These are phyloP conservation scores for Musca domestica DNA, from an alignment of 1,140 invertebrate species.

Conservation along the genomic window DNA sequence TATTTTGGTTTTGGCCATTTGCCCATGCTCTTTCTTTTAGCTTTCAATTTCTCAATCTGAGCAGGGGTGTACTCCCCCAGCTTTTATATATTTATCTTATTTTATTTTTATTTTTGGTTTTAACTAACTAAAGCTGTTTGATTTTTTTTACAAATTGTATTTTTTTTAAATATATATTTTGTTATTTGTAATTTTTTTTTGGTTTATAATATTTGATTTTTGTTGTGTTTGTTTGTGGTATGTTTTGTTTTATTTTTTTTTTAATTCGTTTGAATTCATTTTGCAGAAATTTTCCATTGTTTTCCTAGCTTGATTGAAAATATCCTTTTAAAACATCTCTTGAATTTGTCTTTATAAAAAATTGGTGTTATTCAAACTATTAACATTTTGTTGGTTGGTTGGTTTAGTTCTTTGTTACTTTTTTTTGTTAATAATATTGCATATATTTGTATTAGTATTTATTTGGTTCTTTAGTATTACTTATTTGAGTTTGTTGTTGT, in stretches of 20 bases:
- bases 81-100: too few species aligned
- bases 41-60: background rate
- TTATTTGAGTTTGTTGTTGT: too few species aligned
- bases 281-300: too few species aligned
- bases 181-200: conserved; percentile 2
- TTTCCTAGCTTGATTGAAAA: too few species aligned
- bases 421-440: background rate
- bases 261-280: background rate
- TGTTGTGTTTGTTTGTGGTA: background rate
- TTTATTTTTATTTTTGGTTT: background rate
- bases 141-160: conserved; percentile 17
- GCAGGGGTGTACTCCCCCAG: too few species aligned
- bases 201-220: conserved; percentile 11
- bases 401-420: background rate
- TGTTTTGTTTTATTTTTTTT: background rate
- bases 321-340: too few species aligned
- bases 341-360: background rate
- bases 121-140: conserved; percentile 18
- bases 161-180: conserved; percentile 4
- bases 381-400: conserved; percentile 14
- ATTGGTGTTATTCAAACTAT: conserved; percentile 17
- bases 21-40: background rate
- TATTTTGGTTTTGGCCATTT: background rate
- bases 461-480: background rate
- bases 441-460: background rate